A percentile compares a stretch with the other conserved stretches of the same genome.
Evolutionary conservation across 2,113 vertebrate species (phyloP).

Genomic region (Macrotus californicus): DNA sequence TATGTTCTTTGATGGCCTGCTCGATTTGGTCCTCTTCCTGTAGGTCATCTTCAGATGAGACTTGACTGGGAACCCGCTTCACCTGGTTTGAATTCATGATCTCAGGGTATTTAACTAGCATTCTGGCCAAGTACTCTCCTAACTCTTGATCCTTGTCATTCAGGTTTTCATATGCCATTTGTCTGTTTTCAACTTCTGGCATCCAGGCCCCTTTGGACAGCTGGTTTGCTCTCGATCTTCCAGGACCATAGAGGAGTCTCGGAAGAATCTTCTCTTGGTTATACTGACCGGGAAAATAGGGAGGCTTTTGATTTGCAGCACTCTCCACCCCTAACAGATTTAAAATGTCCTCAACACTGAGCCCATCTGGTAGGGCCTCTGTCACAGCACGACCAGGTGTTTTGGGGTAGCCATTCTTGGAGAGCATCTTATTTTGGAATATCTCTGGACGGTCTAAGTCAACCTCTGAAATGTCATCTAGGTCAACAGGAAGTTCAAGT

Average conservation of each 20-base stretch:
- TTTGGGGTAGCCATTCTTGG: slow-evolving; percentile 77
- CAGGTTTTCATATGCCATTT: slow-evolving; percentile 81
- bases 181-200: slow-evolving; percentile 77
- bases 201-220: slow-evolving; percentile 77
- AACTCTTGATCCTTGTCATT: slow-evolving; percentile 87
- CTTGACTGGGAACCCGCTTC: slow-evolving; percentile 79
- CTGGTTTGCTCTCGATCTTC: slow-evolving; percentile 75
- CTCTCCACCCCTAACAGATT: slow-evolving; percentile 86
- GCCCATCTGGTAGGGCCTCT: slow-evolving; percentile 84
- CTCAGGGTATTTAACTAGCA: slow-evolving; percentile 86
- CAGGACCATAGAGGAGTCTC: slow-evolving; percentile 77
- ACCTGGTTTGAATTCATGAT: slow-evolving; percentile 77
- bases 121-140: slow-evolving; percentile 86
- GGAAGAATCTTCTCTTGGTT: slow-evolving; percentile 79
- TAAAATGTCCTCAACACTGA: slow-evolving; percentile 88
- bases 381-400: slow-evolving; percentile 70
- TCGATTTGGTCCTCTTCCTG: slow-evolving; percentile 79
- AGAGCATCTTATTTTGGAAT: slow-evolving; percentile 79
- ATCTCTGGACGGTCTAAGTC: slow-evolving; percentile 74
- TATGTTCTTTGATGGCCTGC: slow-evolving; percentile 84
- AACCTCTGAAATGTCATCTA: slow-evolving; percentile 75
- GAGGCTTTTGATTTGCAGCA: slow-evolving; percentile 79
- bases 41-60: slow-evolving; percentile 73
- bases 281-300: slow-evolving; percentile 81
- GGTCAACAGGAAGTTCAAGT: slow-evolving; percentile 75